Evolutionary conservation across 35 echinoderm and acorn worm species (phyloP).

Genomic region (Eucidaris tribuloides): DNA sequence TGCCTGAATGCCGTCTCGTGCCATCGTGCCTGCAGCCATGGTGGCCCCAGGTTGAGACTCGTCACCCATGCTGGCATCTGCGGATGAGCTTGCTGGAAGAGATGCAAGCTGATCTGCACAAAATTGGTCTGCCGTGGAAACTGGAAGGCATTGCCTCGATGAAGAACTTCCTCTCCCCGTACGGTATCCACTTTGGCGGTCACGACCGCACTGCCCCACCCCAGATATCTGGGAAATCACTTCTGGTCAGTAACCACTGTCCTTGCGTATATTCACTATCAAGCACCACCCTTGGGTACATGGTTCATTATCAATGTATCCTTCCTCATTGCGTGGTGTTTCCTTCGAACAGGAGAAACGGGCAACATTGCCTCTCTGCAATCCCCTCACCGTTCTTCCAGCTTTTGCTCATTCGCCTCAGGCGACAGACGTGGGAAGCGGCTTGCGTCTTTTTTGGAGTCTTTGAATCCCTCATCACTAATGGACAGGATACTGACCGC

Average conservation of each 20-base stretch:
- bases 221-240: too few relatives aligned
- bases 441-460: not conserved
- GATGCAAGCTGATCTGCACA: conserved; percentile 5
- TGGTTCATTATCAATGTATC: not conserved
- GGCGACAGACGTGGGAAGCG: not conserved
- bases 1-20: conserved; percentile 5
- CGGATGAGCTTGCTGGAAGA: not conserved
- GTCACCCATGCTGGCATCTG: not conserved
- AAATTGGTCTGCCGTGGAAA: not conserved
- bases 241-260: too few relatives aligned
- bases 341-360: too few relatives aligned
- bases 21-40: not conserved
- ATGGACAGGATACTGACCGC: not conserved
- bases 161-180: conserved; percentile 54
- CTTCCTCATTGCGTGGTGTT: not conserved
- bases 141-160: conserved; percentile 20
- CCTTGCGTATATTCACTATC: not conserved
- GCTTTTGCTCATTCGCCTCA: not conserved
- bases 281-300: not conserved
- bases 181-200: conserved; percentile 19
- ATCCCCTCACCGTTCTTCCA: too few relatives aligned
- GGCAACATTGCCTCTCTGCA: too few relatives aligned
- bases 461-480: not conserved
- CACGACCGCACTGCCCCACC: conserved; percentile 2
- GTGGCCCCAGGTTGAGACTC: not conserved